Percentiles rank a stretch among this genome's conserved stretches.
Conservation (phyloP, 2,113 vertebrate genomes). For the Macrotis lagotis region DNA sequence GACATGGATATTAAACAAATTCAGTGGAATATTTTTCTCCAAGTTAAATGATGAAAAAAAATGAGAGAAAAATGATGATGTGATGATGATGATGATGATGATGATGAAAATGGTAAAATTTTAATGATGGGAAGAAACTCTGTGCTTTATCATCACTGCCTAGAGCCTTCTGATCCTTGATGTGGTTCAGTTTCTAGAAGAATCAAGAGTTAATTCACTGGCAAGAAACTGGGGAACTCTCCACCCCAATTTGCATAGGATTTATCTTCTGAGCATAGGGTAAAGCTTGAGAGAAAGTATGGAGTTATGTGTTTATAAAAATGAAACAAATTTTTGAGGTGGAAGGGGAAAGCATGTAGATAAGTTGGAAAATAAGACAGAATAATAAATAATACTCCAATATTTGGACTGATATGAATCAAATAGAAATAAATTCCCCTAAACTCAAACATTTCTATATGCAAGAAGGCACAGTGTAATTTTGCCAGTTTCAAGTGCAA, state of each 20-base stretch:
- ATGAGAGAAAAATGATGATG: conserved; percentile 12
- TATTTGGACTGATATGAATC: background rate
- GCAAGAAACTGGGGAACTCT: background rate
- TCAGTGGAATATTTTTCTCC: background rate
- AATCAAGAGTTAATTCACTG: background rate
- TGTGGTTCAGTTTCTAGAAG: background rate
- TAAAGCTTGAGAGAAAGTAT: background rate
- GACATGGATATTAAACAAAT: background rate
- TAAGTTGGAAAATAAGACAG: background rate
- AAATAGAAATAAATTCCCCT: background rate
- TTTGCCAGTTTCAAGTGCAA: background rate
- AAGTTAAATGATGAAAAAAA: conserved; percentile 15
- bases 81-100: too few relatives aligned
- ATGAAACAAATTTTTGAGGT: background rate
- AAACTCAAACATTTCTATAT: background rate
- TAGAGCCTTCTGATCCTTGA: background rate
- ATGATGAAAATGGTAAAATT: background rate
- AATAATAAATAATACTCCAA: too few relatives aligned
- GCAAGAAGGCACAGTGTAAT: background rate
- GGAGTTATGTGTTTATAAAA: background rate
- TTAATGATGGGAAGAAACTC: background rate
- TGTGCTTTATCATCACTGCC: background rate
- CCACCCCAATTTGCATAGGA: background rate
- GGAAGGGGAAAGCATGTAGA: background rate
- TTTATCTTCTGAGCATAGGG: background rate